phyloP scores from a whole-genome alignment of 1,140 invertebrate species.

The Sinonovacula constricta region DNA sequence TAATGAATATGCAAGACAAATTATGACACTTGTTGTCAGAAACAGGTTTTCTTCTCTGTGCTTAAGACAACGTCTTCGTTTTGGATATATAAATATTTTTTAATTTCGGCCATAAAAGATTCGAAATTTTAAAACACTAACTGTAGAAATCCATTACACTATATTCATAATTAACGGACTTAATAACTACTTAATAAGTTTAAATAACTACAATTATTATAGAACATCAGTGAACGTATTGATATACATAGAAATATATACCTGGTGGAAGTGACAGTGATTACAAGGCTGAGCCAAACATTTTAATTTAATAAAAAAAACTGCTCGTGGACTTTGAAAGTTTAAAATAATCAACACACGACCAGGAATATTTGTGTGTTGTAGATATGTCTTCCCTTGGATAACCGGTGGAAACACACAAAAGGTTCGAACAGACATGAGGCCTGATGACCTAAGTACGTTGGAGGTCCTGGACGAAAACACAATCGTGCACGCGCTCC shows the following conservation, averaged over 20 bases:
- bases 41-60: background rate
- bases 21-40: background rate
- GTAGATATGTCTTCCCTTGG: background rate
- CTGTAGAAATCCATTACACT: background rate
- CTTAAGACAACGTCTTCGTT: background rate
- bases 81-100: background rate
- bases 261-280: background rate
- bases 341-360: background rate
- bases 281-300: background rate
- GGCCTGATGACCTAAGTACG: conserved; percentile 59
- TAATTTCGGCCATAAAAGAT: background rate
- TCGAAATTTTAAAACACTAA: background rate
- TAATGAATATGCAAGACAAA: background rate
- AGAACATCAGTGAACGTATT: too few species aligned
- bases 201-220: too few species aligned
- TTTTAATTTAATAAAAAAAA: background rate
- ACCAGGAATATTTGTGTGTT: background rate
- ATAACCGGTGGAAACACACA: background rate
- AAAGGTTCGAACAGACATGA: conserved; percentile 26
- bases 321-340: background rate
- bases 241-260: background rate
- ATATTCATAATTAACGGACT: background rate
- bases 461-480: conserved; percentile 65
- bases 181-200: too few species aligned
- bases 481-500: conserved; percentile 60